Conservation (phyloP, 23 tunicate genomes). For the Aplidium turbinatum region DNA sequence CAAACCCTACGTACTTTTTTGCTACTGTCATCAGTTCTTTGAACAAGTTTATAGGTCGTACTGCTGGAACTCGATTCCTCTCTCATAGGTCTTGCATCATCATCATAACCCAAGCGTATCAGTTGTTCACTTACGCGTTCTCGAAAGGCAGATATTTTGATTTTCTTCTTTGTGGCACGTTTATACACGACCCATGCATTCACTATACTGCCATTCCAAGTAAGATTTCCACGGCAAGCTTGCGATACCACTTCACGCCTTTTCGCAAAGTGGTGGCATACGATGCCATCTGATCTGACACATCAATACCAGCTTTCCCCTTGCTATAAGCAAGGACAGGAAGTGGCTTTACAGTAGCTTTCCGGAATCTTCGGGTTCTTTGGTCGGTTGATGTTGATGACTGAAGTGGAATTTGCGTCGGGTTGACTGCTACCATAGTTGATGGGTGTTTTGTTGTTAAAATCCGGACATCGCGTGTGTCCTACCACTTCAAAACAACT, state of each 20-base stretch:
- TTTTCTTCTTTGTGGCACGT: slow-evolving; percentile 20
- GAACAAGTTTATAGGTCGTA: slow-evolving; percentile 17
- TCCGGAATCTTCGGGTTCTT: too few relatives aligned
- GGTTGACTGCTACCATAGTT: too few relatives aligned
- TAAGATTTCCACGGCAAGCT: slow-evolving; percentile 17
- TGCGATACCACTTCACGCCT: slow-evolving; percentile 41
- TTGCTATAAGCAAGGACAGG: slow-evolving; percentile 23
- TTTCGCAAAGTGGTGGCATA: slow-evolving; percentile 32
- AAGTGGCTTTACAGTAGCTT: slow-evolving; percentile 30
- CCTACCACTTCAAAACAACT: too few relatives aligned
- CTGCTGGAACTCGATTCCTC: slow-evolving; percentile 1
- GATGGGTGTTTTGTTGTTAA: too few relatives aligned
- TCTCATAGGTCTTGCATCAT: slow-evolving; percentile 13
- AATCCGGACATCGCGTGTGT: too few relatives aligned
- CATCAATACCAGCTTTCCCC: slow-evolving; percentile 26
- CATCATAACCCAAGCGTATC: slow-evolving; percentile 17
- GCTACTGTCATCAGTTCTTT: background rate
- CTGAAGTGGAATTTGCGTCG: too few relatives aligned
- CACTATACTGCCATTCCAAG: slow-evolving; percentile 27
- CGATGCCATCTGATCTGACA: slow-evolving; percentile 40
- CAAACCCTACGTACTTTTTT: slow-evolving; percentile 17
- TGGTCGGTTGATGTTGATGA: too few relatives aligned
- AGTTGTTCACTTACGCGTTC: slow-evolving; percentile 16
- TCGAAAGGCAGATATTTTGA: slow-evolving; percentile 19
- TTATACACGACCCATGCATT: slow-evolving; percentile 14